Percentiles rank a stretch among this genome's conserved stretches.
phyloP scores from a whole-genome alignment of 2,113 vertebrate species.

The Anser brachyrhynchus region DNA sequence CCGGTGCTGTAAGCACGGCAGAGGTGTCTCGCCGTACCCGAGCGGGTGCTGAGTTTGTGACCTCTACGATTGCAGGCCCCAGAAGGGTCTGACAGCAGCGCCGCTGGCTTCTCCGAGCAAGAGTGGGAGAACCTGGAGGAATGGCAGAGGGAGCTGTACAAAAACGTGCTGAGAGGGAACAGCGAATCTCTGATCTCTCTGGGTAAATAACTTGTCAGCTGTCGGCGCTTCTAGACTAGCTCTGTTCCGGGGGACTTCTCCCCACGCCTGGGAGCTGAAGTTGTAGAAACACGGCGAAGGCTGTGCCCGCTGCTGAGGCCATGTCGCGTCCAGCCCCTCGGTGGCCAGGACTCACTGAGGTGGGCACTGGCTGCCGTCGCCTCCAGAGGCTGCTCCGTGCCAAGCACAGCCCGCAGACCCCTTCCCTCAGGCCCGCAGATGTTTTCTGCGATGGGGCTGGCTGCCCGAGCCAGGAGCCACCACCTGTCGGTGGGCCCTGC shows the following conservation, averaged over 20 bases:
- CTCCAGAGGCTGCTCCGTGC: not conserved
- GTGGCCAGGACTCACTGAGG: not conserved
- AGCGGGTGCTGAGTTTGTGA: rapidly evolving
- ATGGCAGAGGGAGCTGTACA: slow-evolving; percentile 70
- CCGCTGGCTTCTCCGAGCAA: slow-evolving; percentile 22
- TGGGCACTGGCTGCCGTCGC: not conserved
- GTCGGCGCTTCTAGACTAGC: rapidly evolving
- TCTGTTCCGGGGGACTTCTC: not conserved
- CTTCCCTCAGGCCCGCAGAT: not conserved
- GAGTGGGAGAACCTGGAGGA: slow-evolving; percentile 68
- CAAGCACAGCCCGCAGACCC: not conserved
- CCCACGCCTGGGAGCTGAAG: not conserved
- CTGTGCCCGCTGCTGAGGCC: rapidly evolving
- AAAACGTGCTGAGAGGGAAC: slow-evolving; percentile 62
- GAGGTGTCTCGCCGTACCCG: not conserved
- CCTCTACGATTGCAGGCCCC: slow-evolving; percentile 36
- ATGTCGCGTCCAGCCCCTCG: rapidly evolving
- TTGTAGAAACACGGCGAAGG: rapidly evolving
- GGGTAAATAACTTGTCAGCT: slow-evolving; percentile 3
- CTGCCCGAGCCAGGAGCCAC: rapidly evolving
- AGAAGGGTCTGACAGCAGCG: not conserved
- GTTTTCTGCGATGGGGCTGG: not conserved
- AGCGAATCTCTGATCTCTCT: slow-evolving; percentile 48
- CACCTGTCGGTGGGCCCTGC: rapidly evolving
- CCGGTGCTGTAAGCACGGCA: not conserved